These are phyloP conservation scores for Drosophila ogumai DNA, from an alignment of 1,140 invertebrate genomes.

Conservation along the genomic window DNA sequence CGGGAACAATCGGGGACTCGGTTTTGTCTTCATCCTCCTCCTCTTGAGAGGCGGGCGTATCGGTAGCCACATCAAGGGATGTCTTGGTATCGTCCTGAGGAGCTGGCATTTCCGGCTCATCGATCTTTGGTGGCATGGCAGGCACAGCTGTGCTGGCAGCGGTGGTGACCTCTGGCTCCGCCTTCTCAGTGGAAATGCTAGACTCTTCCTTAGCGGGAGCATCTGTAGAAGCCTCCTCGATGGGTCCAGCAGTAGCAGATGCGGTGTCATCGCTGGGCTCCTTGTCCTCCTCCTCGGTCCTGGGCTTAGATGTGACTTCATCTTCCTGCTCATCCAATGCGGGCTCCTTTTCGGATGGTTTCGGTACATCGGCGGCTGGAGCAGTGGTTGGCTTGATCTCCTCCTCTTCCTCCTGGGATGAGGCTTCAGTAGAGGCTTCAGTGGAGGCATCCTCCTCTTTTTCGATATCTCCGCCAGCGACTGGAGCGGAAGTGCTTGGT, in stretches of 20 bases:
- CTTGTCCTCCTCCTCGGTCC: not conserved
- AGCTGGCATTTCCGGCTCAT: slow-evolving; percentile 41
- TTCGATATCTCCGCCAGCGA: slow-evolving; percentile 31
- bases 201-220: slow-evolving; percentile 24
- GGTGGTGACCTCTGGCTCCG: slow-evolving; percentile 31
- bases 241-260: slow-evolving; percentile 9
- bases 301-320: slow-evolving; percentile 6
- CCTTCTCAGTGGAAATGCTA: slow-evolving; percentile 35
- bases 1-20: slow-evolving; percentile 19
- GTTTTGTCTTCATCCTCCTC: slow-evolving; percentile 40
- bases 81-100: slow-evolving; percentile 21
- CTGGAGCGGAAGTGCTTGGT: slow-evolving; percentile 27
- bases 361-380: slow-evolving; percentile 7
- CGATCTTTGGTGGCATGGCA: slow-evolving; percentile 18
- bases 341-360: slow-evolving; percentile 25
- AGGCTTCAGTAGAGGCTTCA: slow-evolving; percentile 13
- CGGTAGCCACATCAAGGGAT: slow-evolving; percentile 20
- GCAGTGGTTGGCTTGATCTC: slow-evolving; percentile 13
- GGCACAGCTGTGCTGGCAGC: slow-evolving; percentile 15
- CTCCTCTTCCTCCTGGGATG: slow-evolving; percentile 27
- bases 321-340: slow-evolving; percentile 16
- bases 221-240: slow-evolving; percentile 20
- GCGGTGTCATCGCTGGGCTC: slow-evolving; percentile 24
- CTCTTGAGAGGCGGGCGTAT: slow-evolving; percentile 27
- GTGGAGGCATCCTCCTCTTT: slow-evolving; percentile 24